phyloP scores from a whole-genome alignment of 1,140 invertebrate species.

The Neuroterus valhalla region DNA sequence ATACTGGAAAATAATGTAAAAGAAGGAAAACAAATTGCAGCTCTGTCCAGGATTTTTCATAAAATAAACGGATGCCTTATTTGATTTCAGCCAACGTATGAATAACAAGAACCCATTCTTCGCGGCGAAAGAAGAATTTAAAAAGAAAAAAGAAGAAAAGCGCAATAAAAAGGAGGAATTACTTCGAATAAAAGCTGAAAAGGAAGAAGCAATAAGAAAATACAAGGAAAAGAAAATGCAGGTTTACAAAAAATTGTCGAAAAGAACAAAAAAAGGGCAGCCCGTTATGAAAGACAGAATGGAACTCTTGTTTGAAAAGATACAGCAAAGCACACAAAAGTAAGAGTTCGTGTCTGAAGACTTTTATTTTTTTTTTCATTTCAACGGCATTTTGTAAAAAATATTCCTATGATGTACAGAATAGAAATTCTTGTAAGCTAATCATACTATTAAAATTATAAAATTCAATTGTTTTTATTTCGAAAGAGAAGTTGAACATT shows the following conservation, averaged over 20 bases:
- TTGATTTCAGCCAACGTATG: constrained; percentile 30
- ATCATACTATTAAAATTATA: too few species aligned
- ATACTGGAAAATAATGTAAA: too few species aligned
- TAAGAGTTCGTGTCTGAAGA: background rate
- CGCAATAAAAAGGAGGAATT: constrained; percentile 73
- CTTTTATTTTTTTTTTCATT: background rate
- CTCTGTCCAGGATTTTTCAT: background rate
- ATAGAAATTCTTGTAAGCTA: too few species aligned
- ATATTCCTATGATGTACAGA: too few species aligned
- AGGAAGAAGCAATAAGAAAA: constrained; percentile 78
- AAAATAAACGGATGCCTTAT: background rate
- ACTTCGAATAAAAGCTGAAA: constrained; percentile 75
- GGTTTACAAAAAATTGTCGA: constrained; percentile 81
- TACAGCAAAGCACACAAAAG: constrained; percentile 61
- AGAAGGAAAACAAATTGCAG: too few species aligned
- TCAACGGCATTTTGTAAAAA: too few species aligned
- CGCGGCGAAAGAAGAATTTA: constrained; percentile 76
- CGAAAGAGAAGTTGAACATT: too few species aligned
- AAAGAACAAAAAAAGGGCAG: constrained; percentile 85
- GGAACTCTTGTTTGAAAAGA: constrained; percentile 83
- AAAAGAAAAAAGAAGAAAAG: constrained; percentile 77
- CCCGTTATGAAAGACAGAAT: constrained; percentile 85
- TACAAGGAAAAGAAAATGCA: constrained; percentile 81
- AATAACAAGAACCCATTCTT: constrained; percentile 71
- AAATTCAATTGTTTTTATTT: too few species aligned